These are phyloP conservation scores for Protobothrops mucrosquamatus DNA, from an alignment of 2,113 vertebrate genomes.

Conservation along the genomic window DNA sequence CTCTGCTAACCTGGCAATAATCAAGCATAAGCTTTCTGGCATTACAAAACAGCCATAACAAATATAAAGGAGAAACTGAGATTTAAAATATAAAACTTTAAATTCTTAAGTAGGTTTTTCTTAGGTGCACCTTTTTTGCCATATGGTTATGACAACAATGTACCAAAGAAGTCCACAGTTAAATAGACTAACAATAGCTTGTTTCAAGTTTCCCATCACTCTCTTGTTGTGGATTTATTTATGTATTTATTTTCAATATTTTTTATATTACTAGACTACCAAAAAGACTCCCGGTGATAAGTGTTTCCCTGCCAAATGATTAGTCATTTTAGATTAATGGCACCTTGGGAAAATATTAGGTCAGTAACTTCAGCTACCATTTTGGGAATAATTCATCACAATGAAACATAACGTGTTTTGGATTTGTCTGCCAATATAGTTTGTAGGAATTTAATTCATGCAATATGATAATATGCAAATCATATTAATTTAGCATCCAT, in stretches of 20 bases:
- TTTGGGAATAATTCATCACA: background rate
- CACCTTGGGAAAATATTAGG: background rate
- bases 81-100: background rate
- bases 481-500: background rate
- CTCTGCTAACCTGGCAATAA: background rate
- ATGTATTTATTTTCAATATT: background rate
- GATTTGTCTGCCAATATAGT: background rate
- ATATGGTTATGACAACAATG: background rate
- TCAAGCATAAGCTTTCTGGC: background rate
- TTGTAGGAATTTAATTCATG: background rate
- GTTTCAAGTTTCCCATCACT: background rate
- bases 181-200: background rate
- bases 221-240: background rate
- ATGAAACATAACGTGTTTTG: background rate
- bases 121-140: background rate
- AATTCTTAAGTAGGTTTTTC: rapidly evolving
- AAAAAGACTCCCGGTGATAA: background rate
- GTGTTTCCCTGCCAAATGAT: background rate
- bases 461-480: background rate
- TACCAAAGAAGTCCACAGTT: background rate
- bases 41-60: constrained; percentile 1
- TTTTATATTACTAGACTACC: background rate
- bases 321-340: background rate
- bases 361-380: background rate
- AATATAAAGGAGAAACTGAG: background rate